Evolutionary conservation across 2,113 vertebrate species (phyloP).

Genomic region (Bothrops jararaca): DNA sequence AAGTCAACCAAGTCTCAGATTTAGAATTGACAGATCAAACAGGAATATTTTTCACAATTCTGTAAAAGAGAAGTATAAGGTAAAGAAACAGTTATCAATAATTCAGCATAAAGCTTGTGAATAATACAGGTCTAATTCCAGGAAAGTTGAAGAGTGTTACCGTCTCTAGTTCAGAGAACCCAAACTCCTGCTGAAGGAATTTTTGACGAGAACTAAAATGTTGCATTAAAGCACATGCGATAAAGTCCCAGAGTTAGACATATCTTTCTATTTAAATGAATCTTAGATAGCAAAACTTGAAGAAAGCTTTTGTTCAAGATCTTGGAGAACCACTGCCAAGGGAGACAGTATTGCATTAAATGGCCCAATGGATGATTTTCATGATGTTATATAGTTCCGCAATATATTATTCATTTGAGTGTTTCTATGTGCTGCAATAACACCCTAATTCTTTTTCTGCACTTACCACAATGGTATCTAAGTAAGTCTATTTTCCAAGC

Average conservation of each 20-base stretch:
- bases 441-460: not conserved
- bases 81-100: not conserved
- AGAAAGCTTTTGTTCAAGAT: not conserved
- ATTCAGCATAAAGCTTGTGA: not conserved
- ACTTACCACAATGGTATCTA: not conserved
- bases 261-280: not conserved
- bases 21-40: not conserved
- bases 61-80: not conserved
- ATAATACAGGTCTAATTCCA: not conserved
- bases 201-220: not conserved
- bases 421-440: not conserved
- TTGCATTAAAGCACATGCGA: not conserved
- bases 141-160: not conserved
- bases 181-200: not conserved
- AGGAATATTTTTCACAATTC: not conserved
- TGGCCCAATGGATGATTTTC: not conserved
- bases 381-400: not conserved
- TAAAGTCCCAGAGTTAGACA: not conserved
- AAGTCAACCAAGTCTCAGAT: not conserved
- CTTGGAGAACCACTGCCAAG: not conserved
- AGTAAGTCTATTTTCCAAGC: not conserved
- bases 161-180: not conserved
- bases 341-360: not conserved
- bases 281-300: not conserved
- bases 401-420: not conserved